Base-by-base conservation (phyloP, 2,888 invertebrate species). In the Pristionchus exspectatus region DNA sequence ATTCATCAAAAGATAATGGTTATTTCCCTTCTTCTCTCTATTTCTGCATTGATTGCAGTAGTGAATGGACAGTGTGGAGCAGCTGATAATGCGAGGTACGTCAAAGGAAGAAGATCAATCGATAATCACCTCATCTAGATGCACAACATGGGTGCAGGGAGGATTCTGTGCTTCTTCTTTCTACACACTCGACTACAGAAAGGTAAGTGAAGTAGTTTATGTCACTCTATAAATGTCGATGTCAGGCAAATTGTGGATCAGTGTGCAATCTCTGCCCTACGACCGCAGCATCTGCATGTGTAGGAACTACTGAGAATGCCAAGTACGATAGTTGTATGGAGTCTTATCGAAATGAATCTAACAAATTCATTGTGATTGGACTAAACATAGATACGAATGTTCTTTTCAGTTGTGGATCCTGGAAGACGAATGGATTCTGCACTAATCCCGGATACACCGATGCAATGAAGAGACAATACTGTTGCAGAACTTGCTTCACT, bases 351-450 rank as follows among this genome's bases (percentile, higher is more conserved):
- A 9, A 7, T 9, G 44, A 50, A 50, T 50, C 44, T 10, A 50
- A 9, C 44, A 50, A 50, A 12, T 50, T 9, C 12, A 50, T 12
- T 69, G 69, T 24, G 69, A 14, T 27, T 7, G n/a, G 14, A n/a
- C 21, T 24, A 66, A n/a, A 9, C 12, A 69, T n/a, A n/a, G n/a
- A n/a, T 69, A 27, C 69, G n/a, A 4, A 3, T 27, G 4, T 77
- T 44, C 74, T 38, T 27, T 27, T 9, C 24, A 85, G 84, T 38
- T 85, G 84, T 14, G 84, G 16, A 10, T 7, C 59, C 1, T 85
- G 84, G 84, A 85, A 85, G 33, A 59, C 84, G 16, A 85, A 85
- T 24, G 84, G 84, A 59, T 85, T 85, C 84, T 85, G 84, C 59
- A 85, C 56, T 21, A 85, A 59, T 38, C 10, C 30, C 12, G 84